Evolutionary conservation across 2,797 vertebrate species (phyloP), one percentile per base, ranked within the genome.

Genomic region (Oophaga sylvatica): DNA sequence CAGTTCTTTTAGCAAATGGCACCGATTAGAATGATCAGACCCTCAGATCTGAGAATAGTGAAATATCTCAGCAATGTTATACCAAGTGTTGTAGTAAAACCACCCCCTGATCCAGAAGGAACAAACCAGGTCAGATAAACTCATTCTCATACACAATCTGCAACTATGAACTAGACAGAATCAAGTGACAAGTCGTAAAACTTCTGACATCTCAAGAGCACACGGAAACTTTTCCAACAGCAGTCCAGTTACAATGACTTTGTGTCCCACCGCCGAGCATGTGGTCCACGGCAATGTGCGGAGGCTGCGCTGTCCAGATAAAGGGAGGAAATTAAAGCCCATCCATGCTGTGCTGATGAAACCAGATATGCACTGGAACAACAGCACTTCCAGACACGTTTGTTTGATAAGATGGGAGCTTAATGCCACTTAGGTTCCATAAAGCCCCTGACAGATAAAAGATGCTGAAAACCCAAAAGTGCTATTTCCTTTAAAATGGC

Each of bases 391-490:
- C 92, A 19, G 80, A 48, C 62, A 89, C 29, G 90, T 93, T 90
- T 90, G 89, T 91, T 92, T 91, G 90, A 86, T 92, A 91, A 93
- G 90, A 90, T 89, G 83, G 82, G 83, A 82, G 57, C 91, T 92
- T 93, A 93, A 91, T 93, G 92, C 89, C 94, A 81, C 92, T 95
- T 91, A 91, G 90, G 90, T 92, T 91, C 92, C 91, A 91, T 95
- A 93, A 94, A 93, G 93, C 89, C 90, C 90, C 90, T 92, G 91
- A 86, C 92, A 95, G 93, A 95, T 95, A 92, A 96, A 96, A 95
- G 94, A 91, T 89, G 35, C 83, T 22, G 87, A 91, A 89, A 90
- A 92, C 92, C 91, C 85, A 88, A 84, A 92, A 93, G 92, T 91
- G 67, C 90, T 91, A 48, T 90, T 89, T 88, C 90, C 87, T 91